phyloP scores from a whole-genome alignment of 2,797 vertebrate genomes.

The Acipenser transmontanus region DNA sequence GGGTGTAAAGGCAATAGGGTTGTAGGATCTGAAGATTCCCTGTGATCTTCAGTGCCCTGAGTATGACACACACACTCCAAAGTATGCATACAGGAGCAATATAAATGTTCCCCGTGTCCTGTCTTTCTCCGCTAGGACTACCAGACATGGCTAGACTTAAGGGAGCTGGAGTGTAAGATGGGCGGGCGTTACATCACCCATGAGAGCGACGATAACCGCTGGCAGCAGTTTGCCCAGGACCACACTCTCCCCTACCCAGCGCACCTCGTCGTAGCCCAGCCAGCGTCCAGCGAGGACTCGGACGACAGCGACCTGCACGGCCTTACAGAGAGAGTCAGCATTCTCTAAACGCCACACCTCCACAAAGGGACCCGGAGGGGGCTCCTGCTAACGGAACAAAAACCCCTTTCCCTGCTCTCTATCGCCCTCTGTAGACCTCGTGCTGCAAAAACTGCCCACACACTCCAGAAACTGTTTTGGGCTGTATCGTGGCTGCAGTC shows the following conservation, averaged over 20 bases:
- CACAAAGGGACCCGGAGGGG: no score
- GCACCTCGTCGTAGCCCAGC: slow-evolving; percentile 49
- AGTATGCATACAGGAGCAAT: no score
- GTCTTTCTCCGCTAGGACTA: slow-evolving; percentile 60
- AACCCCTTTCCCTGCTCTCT: no score
- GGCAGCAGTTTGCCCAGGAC: slow-evolving; percentile 69
- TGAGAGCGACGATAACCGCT: slow-evolving; percentile 79
- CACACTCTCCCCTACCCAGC: slow-evolving; percentile 61
- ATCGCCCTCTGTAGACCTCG: no score
- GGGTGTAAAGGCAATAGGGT: no score
- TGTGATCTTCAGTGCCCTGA: no score
- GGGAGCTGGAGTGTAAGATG: slow-evolving; percentile 76
- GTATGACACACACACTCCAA: background rate
- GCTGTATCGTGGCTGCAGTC: no score
- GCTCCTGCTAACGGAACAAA: no score
- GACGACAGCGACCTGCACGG: slow-evolving; percentile 73
- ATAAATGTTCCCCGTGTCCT: background rate
- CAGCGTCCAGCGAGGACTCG: slow-evolving; percentile 38
- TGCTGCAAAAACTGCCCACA: no score
- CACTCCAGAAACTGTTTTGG: no score
- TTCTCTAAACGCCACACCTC: slow-evolving; percentile 55
- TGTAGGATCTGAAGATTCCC: no score
- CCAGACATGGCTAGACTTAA: slow-evolving; percentile 78
- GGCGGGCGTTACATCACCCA: slow-evolving; percentile 80
- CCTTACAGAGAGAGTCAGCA: slow-evolving; percentile 78